A percentile compares a stretch with the other conserved stretches of the same genome.
These are phyloP conservation scores for Myiagra hebetior DNA, from an alignment of 2,113 vertebrate species.

Conservation along the genomic window DNA sequence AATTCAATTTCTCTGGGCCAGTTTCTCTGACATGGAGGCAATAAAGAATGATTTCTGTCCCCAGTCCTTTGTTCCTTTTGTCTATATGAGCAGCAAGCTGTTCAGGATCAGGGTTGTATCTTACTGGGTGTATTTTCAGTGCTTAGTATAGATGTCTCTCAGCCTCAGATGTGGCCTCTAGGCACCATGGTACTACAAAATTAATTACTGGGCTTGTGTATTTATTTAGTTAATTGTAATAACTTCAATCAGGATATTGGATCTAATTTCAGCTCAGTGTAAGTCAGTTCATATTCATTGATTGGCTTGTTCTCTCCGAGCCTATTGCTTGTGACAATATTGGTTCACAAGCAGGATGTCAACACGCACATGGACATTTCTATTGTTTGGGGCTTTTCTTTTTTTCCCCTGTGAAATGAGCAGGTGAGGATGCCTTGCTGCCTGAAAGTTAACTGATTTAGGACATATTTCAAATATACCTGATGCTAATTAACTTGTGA, in stretches of 20 bases:
- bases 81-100: not conserved
- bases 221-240: conserved; percentile 36
- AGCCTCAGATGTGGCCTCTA: not conserved
- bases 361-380: not conserved
- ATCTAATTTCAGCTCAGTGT: conserved; percentile 4
- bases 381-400: not conserved
- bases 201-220: not conserved
- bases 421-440: not conserved
- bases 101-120: not conserved
- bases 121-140: not conserved
- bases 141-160: not conserved
- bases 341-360: not conserved
- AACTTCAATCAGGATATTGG: not conserved
- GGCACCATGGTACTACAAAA: not conserved
- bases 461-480: not conserved
- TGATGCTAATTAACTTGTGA: not conserved
- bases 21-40: not conserved
- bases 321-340: conserved; percentile 37
- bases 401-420: not conserved
- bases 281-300: not conserved
- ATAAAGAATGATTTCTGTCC: not conserved
- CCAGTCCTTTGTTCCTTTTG: not conserved
- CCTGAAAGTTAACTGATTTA: not conserved
- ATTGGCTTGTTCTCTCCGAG: not conserved
- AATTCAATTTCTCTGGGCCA: not conserved